Evolutionary conservation across 1,140 invertebrate species (phyloP).

Genomic region (Glossosoma conforme): DNA sequence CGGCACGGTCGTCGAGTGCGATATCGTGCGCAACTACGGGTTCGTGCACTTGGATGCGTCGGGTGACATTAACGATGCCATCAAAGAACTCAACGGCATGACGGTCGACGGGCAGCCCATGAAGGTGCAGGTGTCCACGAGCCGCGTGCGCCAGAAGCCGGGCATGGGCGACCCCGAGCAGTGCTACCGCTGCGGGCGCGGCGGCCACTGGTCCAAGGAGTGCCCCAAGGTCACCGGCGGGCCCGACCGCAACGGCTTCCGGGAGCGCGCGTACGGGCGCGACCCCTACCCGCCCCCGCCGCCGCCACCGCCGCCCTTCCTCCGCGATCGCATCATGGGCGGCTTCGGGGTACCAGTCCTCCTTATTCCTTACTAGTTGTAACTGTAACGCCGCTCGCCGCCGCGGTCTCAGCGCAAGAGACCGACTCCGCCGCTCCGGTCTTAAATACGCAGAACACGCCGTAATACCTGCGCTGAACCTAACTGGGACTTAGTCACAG

Average conservation of each 20-base stretch:
- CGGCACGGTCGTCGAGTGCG: conserved; percentile 84
- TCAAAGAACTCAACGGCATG: conserved; percentile 80
- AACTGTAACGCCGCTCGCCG: conserved; percentile 13
- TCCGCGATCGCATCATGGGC: conserved; percentile 81
- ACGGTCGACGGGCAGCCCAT: conserved; percentile 81
- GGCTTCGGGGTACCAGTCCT: conserved; percentile 69
- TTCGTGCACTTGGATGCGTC: conserved; percentile 84
- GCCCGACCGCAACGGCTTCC: conserved; percentile 71
- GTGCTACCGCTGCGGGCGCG: conserved; percentile 89
- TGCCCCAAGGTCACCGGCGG: conserved; percentile 74
- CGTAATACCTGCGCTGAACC: no score
- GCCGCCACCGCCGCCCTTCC: conserved; percentile 78
- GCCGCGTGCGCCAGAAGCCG: conserved; percentile 83
- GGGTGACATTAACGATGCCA: conserved; percentile 77
- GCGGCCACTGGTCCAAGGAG: conserved; percentile 93
- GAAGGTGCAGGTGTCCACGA: conserved; percentile 87
- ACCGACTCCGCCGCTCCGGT: no score
- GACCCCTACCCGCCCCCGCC: conserved; percentile 74
- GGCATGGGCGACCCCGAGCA: conserved; percentile 94
- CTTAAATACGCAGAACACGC: no score
- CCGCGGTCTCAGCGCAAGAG: no score
- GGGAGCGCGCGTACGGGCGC: conserved; percentile 76
- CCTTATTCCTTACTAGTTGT: conserved; percentile 27
- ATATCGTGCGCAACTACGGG: conserved; percentile 87
- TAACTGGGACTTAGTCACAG: no score